Evolutionary conservation across 2,888 invertebrate species (phyloP).

Genomic region (Mesopsocus fuscifrons): DNA sequence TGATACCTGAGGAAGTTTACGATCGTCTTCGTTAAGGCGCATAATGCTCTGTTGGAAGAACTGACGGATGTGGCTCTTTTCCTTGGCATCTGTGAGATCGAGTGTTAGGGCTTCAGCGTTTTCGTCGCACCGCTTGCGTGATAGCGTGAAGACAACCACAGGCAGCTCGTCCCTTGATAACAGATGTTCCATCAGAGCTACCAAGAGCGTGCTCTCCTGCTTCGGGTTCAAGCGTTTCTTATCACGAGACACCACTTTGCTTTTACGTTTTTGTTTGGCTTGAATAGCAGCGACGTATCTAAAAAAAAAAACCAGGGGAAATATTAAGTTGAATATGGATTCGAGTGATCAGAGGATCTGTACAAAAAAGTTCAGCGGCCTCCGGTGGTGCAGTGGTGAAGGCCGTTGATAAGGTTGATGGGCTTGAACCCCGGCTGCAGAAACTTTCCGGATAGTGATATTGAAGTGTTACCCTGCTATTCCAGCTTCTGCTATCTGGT

Average conservation of each 20-base stretch:
- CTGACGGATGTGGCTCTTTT: constrained; percentile 63
- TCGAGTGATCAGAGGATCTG: too few relatives aligned
- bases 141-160: constrained; percentile 85
- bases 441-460: too few relatives aligned
- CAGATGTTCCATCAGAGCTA: constrained; percentile 65
- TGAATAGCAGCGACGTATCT: constrained; percentile 20
- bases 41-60: constrained; percentile 76
- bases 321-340: too few relatives aligned
- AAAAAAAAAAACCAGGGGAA: constrained; percentile 8
- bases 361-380: too few relatives aligned
- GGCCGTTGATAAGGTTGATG: too few relatives aligned
- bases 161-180: constrained; percentile 69
- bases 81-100: constrained; percentile 65
- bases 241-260: constrained; percentile 12
- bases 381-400: too few relatives aligned
- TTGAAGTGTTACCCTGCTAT: too few relatives aligned
- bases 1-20: constrained; percentile 80
- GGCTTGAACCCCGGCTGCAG: too few relatives aligned
- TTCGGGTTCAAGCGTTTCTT: constrained; percentile 27
- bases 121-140: constrained; percentile 58
- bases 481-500: too few relatives aligned
- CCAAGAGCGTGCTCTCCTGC: constrained; percentile 68
- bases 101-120: constrained; percentile 35
- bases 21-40: constrained; percentile 68
- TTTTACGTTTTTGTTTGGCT: constrained; percentile 10